Evolutionary conservation across 2,797 vertebrate species (phyloP).

Genomic region (Cetoscarus ocellatus): DNA sequence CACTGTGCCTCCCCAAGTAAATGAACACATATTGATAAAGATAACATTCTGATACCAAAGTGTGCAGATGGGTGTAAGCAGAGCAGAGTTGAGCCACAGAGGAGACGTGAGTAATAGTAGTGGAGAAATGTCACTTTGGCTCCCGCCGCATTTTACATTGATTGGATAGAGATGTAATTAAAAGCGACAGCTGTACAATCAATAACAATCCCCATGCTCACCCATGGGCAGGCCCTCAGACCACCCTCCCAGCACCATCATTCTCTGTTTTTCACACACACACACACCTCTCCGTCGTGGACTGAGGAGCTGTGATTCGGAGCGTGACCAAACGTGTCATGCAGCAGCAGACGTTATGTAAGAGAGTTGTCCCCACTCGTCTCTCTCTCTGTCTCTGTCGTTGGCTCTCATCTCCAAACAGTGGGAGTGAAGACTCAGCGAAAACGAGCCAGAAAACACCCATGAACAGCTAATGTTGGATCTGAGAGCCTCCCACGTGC

Average conservation of each 20-base stretch:
- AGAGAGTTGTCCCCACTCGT: slow-evolving; percentile 41
- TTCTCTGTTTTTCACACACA: slow-evolving; percentile 1
- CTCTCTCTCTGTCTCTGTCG: slow-evolving; percentile 10
- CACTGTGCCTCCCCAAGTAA: slow-evolving; percentile 19
- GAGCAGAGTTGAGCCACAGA: slow-evolving; percentile 39
- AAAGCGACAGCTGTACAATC: slow-evolving; percentile 67
- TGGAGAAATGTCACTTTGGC: slow-evolving; percentile 66
- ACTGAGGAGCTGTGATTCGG: slow-evolving; percentile 36
- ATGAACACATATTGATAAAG: not conserved
- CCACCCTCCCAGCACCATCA: slow-evolving; percentile 39
- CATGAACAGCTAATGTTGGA: slow-evolving; percentile 41
- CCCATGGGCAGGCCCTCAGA: slow-evolving; percentile 40
- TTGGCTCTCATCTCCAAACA: slow-evolving; percentile 50
- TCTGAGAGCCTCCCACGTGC: slow-evolving; percentile 47
- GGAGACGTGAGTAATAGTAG: slow-evolving; percentile 61
- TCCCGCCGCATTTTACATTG: slow-evolving; percentile 60
- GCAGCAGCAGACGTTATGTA: slow-evolving; percentile 56
- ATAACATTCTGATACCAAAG: slow-evolving; percentile 17
- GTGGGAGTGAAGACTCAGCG: slow-evolving; percentile 58
- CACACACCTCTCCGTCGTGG: slow-evolving; percentile 18
- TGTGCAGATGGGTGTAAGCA: slow-evolving; percentile 39
- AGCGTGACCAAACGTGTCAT: slow-evolving; percentile 59
- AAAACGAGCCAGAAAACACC: slow-evolving; percentile 46
- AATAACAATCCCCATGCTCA: slow-evolving; percentile 58
- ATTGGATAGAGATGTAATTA: slow-evolving; percentile 71